Evolutionary conservation across 1,140 invertebrate species (phyloP).

Genomic region (Dryas iulia): DNA sequence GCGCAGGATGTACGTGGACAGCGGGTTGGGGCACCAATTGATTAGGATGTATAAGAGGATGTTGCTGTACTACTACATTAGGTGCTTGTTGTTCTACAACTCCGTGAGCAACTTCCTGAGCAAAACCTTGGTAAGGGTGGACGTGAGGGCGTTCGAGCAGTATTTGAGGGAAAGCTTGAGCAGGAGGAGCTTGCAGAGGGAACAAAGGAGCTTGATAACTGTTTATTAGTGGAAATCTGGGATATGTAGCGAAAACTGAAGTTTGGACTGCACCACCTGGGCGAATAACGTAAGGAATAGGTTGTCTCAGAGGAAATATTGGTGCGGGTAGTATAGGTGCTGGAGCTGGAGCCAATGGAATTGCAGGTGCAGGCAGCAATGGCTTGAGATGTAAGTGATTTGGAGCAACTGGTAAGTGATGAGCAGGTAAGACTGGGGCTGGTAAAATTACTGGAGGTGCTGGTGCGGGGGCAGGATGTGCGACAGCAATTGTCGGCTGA

Average conservation of each 20-base stretch:
- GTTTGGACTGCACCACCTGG: constrained; percentile 72
- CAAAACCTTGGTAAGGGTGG: constrained; percentile 53
- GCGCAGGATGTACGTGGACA: constrained; percentile 18
- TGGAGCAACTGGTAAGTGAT: constrained; percentile 43
- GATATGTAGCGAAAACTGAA: constrained; percentile 71
- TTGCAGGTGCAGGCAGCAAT: constrained; percentile 42
- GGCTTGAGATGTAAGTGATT: constrained; percentile 34
- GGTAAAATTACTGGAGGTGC: constrained; percentile 14
- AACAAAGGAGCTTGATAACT: constrained; percentile 52
- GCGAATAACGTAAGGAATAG: constrained; percentile 60
- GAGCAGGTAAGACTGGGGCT: constrained; percentile 37
- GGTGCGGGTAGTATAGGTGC: constrained; percentile 40
- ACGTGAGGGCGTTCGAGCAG: constrained; percentile 44
- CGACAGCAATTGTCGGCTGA: constrained; percentile 45
- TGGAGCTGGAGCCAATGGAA: constrained; percentile 37
- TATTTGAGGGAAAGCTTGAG: constrained; percentile 41
- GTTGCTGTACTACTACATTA: constrained; percentile 40
- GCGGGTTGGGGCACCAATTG: neutral
- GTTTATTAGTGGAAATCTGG: constrained; percentile 66
- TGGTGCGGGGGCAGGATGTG: constrained; percentile 50
- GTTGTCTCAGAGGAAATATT: constrained; percentile 41
- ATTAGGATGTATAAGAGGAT: constrained; percentile 18
- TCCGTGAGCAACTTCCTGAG: constrained; percentile 43
- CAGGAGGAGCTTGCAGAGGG: constrained; percentile 36
- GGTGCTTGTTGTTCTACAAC: constrained; percentile 45